These are phyloP conservation scores for Macrotus californicus DNA, from an alignment of 2,113 vertebrate genomes.

Conservation along the genomic window DNA sequence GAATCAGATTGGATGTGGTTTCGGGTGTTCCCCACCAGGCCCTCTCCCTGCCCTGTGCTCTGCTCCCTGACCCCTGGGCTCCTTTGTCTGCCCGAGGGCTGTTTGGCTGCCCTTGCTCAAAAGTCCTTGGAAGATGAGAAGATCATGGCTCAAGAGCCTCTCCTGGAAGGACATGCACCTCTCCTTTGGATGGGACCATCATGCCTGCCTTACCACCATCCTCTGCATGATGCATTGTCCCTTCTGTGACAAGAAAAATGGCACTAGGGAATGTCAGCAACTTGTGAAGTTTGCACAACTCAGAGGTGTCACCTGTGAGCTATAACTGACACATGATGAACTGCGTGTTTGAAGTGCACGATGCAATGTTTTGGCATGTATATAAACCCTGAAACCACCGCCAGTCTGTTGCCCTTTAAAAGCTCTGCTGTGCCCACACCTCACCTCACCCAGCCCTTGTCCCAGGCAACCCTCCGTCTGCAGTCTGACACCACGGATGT, in stretches of 20 bases:
- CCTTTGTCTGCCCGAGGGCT: not conserved
- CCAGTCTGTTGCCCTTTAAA: not conserved
- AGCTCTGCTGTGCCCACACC: not conserved
- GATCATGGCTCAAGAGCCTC: not conserved
- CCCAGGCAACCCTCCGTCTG: not conserved
- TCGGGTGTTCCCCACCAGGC: not conserved
- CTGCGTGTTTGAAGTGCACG: not conserved
- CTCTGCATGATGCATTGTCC: accelerated
- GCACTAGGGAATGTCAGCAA: not conserved
- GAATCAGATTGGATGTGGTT: not conserved
- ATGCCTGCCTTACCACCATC: not conserved
- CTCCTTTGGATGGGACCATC: no score
- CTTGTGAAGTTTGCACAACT: not conserved
- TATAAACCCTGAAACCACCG: not conserved
- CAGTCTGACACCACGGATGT: not conserved
- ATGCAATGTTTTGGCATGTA: not conserved
- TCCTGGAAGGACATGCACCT: not conserved
- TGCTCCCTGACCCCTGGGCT: not conserved
- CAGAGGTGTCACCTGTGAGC: not conserved
- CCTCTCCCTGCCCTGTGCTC: not conserved
- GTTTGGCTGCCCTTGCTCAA: not conserved
- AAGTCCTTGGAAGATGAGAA: not conserved
- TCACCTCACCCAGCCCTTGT: not conserved
- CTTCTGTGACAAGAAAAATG: not conserved
- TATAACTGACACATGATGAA: not conserved